phyloP scores from a whole-genome alignment of 2,113 vertebrate species.

The Athene cunicularia region DNA sequence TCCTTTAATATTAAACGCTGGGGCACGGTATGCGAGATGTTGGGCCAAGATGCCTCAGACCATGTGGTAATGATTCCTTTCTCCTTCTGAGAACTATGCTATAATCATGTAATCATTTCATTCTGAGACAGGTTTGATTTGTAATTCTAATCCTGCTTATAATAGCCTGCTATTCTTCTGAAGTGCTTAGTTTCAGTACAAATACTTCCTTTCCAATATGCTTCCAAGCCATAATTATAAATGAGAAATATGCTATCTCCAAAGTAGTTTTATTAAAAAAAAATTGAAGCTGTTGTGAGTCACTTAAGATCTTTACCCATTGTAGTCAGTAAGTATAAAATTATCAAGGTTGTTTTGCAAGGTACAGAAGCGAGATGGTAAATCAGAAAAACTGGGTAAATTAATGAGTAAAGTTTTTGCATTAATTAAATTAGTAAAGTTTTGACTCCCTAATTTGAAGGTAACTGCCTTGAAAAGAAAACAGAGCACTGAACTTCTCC shows the following conservation, averaged over 20 bases:
- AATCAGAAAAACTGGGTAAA: not conserved
- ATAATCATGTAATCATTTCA: not conserved
- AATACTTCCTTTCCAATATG: not conserved
- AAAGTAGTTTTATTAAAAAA: not conserved
- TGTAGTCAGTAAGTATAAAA: not conserved
- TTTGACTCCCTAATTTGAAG: not conserved
- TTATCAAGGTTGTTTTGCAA: not conserved
- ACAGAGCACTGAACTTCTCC: not conserved
- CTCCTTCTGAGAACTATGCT: not conserved
- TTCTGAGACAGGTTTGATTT: not conserved
- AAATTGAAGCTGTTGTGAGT: not conserved
- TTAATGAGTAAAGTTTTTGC: not conserved
- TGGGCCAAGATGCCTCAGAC: not conserved
- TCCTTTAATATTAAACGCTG: not conserved
- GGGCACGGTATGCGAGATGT: not conserved
- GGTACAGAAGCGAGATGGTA: not conserved
- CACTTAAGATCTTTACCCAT: not conserved
- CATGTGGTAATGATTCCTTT: conserved; percentile 10
- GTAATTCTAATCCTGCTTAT: not conserved
- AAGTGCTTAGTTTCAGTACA: not conserved
- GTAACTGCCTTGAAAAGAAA: not conserved
- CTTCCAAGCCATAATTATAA: not conserved
- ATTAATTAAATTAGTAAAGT: not conserved
- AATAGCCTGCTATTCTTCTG: not conserved
- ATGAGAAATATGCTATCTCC: not conserved